Conservation (phyloP, 2,113 vertebrate species). For the Lates calcarifer region DNA sequence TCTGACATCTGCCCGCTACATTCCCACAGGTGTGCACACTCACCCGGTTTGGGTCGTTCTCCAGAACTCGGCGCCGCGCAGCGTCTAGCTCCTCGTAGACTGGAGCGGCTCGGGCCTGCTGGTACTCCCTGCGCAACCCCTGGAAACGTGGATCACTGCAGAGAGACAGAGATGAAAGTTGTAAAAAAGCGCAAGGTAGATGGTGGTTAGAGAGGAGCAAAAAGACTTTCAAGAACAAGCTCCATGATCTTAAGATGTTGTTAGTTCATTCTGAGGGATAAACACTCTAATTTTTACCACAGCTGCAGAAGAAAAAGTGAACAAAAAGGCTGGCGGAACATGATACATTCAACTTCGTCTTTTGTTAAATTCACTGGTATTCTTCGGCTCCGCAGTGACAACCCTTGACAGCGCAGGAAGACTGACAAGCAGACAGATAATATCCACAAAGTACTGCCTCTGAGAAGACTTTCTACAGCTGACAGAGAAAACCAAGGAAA, state of each 20-base stretch:
- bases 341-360: slow-evolving; percentile 9
- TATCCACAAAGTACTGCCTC: slow-evolving; percentile 52
- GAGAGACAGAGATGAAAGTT: slow-evolving; percentile 24
- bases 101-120: slow-evolving; percentile 66
- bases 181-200: rapidly evolving
- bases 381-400: slow-evolving; percentile 25
- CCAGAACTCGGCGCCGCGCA: slow-evolving; percentile 64
- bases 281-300: neutral
- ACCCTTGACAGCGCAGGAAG: slow-evolving; percentile 41
- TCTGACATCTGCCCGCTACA: neutral
- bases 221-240: neutral
- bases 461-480: slow-evolving; percentile 53
- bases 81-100: slow-evolving; percentile 77
- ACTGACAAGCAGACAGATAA: slow-evolving; percentile 57
- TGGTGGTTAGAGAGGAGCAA: neutral
- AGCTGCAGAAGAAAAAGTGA: neutral
- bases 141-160: slow-evolving; percentile 74
- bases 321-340: slow-evolving; percentile 10
- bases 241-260: neutral
- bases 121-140: slow-evolving; percentile 71
- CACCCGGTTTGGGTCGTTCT: slow-evolving; percentile 77
- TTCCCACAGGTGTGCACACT: slow-evolving; percentile 27
- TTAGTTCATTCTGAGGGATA: neutral
- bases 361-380: slow-evolving; percentile 31
- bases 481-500: slow-evolving; percentile 48